A percentile compares a stretch with the other conserved stretches of the same genome.
Conservation (phyloP, 2,113 vertebrate genomes). For the Nyctereutes procyonoides region DNA sequence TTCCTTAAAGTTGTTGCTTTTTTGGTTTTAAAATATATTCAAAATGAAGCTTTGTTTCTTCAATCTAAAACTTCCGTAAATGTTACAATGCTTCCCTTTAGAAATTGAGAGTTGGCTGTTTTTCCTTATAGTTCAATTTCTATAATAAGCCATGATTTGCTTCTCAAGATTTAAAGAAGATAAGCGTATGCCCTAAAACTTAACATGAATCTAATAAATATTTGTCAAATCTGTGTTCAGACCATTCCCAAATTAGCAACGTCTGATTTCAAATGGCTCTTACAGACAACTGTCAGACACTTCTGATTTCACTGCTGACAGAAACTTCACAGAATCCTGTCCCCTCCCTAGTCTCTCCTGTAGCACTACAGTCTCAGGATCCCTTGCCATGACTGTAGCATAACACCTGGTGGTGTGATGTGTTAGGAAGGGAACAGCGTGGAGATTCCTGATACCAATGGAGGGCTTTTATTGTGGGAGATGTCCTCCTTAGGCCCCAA, state of each 20-base stretch:
- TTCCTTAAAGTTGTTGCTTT: background rate
- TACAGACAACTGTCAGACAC: background rate
- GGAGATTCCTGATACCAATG: background rate
- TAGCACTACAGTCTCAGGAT: background rate
- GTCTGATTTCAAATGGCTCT: background rate
- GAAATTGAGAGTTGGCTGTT: background rate
- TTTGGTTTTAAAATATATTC: background rate
- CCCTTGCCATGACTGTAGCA: background rate
- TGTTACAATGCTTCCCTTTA: background rate
- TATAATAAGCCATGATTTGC: constrained; percentile 13
- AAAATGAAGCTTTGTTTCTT: constrained; percentile 28
- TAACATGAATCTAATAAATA: background rate
- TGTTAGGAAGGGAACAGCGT: background rate
- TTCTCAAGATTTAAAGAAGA: background rate
- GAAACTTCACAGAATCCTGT: background rate
- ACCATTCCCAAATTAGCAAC: background rate
- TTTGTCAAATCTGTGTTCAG: background rate
- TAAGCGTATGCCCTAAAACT: background rate
- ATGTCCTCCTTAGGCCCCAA: background rate
- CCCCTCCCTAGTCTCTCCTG: background rate
- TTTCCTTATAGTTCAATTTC: background rate
- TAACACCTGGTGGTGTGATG: fast-evolving
- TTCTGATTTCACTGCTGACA: background rate
- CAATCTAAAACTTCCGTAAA: background rate
- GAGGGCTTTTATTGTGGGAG: background rate